Percentiles rank a stretch among this genome's conserved stretches.
These are phyloP conservation scores for Calliopsis andreniformis DNA, from an alignment of 1,140 invertebrate genomes.

Conservation along the genomic window DNA sequence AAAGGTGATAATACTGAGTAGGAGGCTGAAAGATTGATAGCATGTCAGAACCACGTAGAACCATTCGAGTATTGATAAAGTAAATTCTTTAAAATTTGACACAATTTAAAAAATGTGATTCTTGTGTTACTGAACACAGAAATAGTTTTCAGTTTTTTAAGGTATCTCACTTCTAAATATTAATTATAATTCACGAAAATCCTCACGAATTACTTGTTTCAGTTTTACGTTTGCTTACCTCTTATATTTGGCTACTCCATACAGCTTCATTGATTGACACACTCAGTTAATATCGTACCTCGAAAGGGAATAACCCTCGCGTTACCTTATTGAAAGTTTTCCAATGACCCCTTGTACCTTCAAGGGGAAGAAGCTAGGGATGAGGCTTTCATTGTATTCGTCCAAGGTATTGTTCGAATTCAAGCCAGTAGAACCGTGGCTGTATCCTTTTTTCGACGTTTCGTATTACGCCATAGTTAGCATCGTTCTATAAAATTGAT, in stretches of 20 bases:
- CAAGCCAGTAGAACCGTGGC: background rate
- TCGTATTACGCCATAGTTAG: background rate
- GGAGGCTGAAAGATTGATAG: background rate
- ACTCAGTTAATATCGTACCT: background rate
- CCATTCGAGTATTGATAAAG: too few species aligned
- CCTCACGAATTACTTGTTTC: background rate
- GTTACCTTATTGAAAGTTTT: constrained; percentile 22
- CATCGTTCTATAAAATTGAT: background rate
- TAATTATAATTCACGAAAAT: background rate
- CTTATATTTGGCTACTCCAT: background rate
- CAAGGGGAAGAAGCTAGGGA: constrained; percentile 22
- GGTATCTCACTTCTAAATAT: too few species aligned
- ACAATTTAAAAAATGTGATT: too few species aligned
- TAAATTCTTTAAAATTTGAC: too few species aligned
- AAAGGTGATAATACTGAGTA: constrained; percentile 11
- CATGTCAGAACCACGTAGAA: too few species aligned
- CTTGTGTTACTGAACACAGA: too few species aligned
- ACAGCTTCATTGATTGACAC: background rate
- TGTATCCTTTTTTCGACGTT: background rate
- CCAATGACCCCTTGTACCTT: constrained; percentile 12
- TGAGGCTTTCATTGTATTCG: background rate
- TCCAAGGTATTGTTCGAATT: constrained; percentile 2
- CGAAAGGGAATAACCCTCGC: constrained; percentile 15
- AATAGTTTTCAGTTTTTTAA: too few species aligned
- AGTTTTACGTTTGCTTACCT: background rate